Conservation (phyloP, 2,113 vertebrate species). For the Aplodontia rufa region DNA sequence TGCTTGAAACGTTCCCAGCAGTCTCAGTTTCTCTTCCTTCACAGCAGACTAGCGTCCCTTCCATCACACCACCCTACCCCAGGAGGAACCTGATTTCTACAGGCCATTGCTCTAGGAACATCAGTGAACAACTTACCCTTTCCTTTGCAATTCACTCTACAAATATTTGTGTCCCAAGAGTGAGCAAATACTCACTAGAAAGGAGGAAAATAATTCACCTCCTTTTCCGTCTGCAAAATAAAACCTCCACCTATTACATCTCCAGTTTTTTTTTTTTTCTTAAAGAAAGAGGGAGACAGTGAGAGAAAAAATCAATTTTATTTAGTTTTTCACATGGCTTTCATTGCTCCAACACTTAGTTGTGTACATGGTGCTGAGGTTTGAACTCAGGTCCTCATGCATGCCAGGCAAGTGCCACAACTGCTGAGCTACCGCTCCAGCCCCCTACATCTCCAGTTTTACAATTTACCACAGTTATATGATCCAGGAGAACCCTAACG, state of each 20-base stretch:
- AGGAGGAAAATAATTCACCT: not conserved
- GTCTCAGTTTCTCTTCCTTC: not conserved
- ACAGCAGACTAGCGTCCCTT: not conserved
- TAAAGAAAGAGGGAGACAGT: too few relatives aligned
- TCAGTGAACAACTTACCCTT: not conserved
- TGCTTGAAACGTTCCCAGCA: not conserved
- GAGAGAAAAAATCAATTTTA: too few relatives aligned
- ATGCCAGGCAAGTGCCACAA: too few relatives aligned
- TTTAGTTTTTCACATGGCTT: too few relatives aligned
- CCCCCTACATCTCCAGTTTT: not conserved
- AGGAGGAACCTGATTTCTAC: not conserved
- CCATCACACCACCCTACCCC: not conserved
- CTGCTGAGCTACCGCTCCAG: too few relatives aligned
- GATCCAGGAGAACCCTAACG: not conserved
- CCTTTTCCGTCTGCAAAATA: constrained; percentile 26
- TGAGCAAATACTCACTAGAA: not conserved
- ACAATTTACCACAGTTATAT: not conserved
- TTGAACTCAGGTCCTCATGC: too few relatives aligned
- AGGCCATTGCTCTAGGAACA: not conserved
- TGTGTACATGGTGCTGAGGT: too few relatives aligned
- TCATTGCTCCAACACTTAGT: too few relatives aligned
- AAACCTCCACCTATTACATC: not conserved
- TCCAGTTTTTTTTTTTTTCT: too few relatives aligned
- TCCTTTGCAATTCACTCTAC: not conserved
- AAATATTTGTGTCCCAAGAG: not conserved